phyloP scores from a whole-genome alignment of 2,113 vertebrate species.

The Chionodraco myersi region DNA sequence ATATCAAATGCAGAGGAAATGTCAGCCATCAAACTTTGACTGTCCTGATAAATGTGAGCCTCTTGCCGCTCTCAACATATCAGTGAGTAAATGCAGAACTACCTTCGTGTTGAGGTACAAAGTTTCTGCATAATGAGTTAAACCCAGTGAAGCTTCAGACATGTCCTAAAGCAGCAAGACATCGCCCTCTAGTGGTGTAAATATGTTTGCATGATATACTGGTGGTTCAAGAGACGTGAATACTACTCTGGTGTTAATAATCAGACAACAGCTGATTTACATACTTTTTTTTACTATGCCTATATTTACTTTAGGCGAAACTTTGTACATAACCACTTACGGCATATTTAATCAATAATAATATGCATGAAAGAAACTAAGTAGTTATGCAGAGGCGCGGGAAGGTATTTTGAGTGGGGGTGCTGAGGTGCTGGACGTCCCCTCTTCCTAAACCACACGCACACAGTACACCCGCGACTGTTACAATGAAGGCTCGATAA shows the following conservation, averaged over 20 bases:
- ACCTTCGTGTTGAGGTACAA: neutral
- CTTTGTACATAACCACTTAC: too few relatives aligned
- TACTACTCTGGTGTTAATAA: neutral
- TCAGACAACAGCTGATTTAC: neutral
- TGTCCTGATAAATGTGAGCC: neutral
- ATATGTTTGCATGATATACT: neutral
- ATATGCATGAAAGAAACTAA: too few relatives aligned
- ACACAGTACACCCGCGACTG: too few relatives aligned
- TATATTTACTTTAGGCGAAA: too few relatives aligned
- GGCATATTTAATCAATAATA: too few relatives aligned
- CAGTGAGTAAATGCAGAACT: neutral
- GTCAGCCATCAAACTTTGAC: neutral
- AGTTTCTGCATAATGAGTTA: neutral
- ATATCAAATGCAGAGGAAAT: neutral
- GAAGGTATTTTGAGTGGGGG: too few relatives aligned
- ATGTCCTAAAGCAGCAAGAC: neutral
- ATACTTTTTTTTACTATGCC: too few relatives aligned
- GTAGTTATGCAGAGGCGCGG: too few relatives aligned
- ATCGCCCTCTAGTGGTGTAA: constrained; percentile 10
- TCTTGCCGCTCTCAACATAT: neutral
- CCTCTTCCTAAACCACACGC: too few relatives aligned
- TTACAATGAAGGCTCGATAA: too few relatives aligned
- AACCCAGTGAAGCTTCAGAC: too few relatives aligned
- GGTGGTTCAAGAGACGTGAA: neutral
- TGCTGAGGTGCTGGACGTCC: too few relatives aligned